Evolutionary conservation across 2,888 invertebrate species (phyloP), one percentile per base, ranked within the genome.

Genomic region (Lamellibrachia columna): DNA sequence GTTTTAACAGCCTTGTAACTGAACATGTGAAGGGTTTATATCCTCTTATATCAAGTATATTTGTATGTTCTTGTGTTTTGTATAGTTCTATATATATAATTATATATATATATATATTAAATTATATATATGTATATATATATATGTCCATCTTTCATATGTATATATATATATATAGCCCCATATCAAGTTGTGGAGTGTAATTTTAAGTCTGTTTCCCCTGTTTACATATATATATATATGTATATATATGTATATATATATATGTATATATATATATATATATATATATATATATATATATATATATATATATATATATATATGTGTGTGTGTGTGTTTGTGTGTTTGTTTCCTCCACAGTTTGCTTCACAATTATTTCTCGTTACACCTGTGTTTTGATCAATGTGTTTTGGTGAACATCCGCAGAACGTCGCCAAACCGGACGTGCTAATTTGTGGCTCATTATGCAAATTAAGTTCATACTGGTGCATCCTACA

Each of bases 391-490:
- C 75, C 75, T 75, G 75, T 75, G 22, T 75, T 75, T 75, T 75
- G 22, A 75, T 22, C 1, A 22, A 75, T 15, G 1, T 75, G 75
- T 75, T 15, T 75, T 75, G 22, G 75, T 75, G 75, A 75, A 75
- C 22, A 75, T 75, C 75, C 75, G 4, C 22, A 75, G 75, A 75
- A 22, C 75, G 6, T 22, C n/a, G 75, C 22, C 22, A 6, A 22
- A 75, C 75, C 75, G 75, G 75, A 75, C n/a, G 75, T 75, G 75
- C 75, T 75, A 75, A 75, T 75, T 4, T 75, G 75, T 75, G 75
- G 75, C n/a, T 75, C 75, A n/a, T 75, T 75, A 75, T 75, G 75
- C n/a, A n/a, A 75, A 75, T 22, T 75, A 75, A 75, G 75, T 75
- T 75, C 75, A 75, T 75, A 75, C n/a, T n/a, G 75, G 75, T 75